Evolutionary conservation across 2,113 vertebrate species (phyloP).

Genomic region (Proterorhinus semilunaris): DNA sequence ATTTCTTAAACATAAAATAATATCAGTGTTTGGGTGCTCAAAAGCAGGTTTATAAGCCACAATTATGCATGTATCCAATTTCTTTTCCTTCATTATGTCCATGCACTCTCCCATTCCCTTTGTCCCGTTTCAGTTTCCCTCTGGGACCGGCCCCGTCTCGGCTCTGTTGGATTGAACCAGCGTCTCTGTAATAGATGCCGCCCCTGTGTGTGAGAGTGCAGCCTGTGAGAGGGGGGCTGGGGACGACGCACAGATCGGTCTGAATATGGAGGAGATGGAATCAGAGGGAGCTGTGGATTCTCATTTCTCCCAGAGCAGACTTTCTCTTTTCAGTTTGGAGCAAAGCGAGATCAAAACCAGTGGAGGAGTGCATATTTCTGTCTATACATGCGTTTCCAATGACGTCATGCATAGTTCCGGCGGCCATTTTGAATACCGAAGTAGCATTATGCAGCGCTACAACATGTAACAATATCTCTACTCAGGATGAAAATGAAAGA

Average conservation of each 20-base stretch:
- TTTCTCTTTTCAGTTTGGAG: background rate
- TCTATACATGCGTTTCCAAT: too few relatives aligned
- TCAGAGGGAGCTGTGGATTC: background rate
- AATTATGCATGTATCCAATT: too few relatives aligned
- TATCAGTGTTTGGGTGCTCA: too few relatives aligned
- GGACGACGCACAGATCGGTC: background rate
- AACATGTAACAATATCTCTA: too few relatives aligned
- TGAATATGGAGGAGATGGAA: background rate
- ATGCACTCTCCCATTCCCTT: background rate
- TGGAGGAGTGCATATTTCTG: too few relatives aligned
- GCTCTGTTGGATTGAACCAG: background rate
- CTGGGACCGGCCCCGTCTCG: background rate
- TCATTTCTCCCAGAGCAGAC: background rate
- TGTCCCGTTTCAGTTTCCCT: background rate
- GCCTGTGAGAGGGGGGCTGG: background rate
- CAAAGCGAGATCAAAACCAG: too few relatives aligned
- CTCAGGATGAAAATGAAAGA: too few relatives aligned
- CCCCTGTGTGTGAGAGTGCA: background rate
- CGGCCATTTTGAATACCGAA: too few relatives aligned
- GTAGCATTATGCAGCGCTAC: too few relatives aligned
- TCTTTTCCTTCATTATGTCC: background rate
- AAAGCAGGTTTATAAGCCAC: too few relatives aligned
- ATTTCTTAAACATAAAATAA: too few relatives aligned
- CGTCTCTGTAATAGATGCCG: background rate
- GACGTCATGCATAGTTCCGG: too few relatives aligned